Percentiles rank a stretch among this genome's conserved stretches.
Evolutionary conservation across 1,140 invertebrate genomes (phyloP).

Genomic region (Ooceraea biroi): DNA sequence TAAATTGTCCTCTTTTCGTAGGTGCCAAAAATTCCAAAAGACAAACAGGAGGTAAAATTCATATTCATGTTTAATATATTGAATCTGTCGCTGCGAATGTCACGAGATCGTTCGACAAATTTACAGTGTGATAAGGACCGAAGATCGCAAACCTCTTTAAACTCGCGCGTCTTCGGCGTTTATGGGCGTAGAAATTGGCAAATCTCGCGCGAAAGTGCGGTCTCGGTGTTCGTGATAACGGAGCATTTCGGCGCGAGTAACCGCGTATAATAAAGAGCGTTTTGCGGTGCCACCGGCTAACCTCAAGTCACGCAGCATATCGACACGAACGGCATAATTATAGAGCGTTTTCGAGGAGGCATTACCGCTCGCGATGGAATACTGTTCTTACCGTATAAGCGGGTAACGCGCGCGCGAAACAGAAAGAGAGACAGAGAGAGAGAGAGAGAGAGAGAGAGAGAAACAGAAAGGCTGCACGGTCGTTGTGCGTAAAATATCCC

Average conservation of each 20-base stretch:
- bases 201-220: slow-evolving; percentile 38
- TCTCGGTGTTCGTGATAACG: slow-evolving; percentile 58
- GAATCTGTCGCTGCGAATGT: no score
- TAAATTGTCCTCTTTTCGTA: no score
- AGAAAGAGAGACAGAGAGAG: no score
- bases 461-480: background rate
- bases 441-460: no score
- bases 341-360: slow-evolving; percentile 49
- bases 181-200: background rate
- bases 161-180: background rate
- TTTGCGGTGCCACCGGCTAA: slow-evolving; percentile 68
- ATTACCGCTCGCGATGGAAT: slow-evolving; percentile 27
- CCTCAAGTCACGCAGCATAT: slow-evolving; percentile 70
- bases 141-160: no score
- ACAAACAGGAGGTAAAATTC: no score
- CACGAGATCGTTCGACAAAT: no score
- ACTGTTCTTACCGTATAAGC: slow-evolving; percentile 43
- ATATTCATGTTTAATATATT: no score
- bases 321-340: slow-evolving; percentile 74
- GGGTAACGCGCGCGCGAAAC: background rate
- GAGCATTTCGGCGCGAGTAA: slow-evolving; percentile 50
- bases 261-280: slow-evolving; percentile 68
- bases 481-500: background rate
- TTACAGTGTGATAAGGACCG: no score
- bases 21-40: no score